Evolutionary conservation across 2,888 invertebrate species (phyloP).

Genomic region (Copidosoma aretas): DNA sequence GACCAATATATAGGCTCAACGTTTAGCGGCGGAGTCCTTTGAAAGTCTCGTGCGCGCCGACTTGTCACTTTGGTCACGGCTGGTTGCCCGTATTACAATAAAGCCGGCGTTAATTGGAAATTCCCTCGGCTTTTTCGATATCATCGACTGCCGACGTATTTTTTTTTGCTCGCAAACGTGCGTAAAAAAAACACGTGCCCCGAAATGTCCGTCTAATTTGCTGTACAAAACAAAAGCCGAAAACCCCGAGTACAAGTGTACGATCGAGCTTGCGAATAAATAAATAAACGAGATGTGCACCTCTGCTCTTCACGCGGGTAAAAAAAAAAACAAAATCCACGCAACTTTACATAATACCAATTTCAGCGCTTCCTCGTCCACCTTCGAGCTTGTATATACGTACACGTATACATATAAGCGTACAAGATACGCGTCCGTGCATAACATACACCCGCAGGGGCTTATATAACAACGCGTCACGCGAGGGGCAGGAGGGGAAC

Average conservation of each 20-base stretch:
- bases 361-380: background rate
- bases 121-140: background rate
- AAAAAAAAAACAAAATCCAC: too few species aligned
- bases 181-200: too few species aligned
- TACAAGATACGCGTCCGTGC: too few species aligned
- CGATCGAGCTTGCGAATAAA: too few species aligned
- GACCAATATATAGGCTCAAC: background rate
- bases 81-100: background rate
- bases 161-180: background rate
- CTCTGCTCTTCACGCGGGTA: too few species aligned
- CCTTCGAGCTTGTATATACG: too few species aligned
- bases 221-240: too few species aligned
- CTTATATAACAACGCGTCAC: too few species aligned
- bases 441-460: background rate
- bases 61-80: background rate
- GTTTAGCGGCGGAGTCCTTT: conserved; percentile 14
- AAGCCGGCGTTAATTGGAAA: conserved; percentile 18
- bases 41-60: background rate
- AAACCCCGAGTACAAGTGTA: too few species aligned
- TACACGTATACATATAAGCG: too few species aligned
- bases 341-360: background rate
- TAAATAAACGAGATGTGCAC: too few species aligned
- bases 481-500: background rate
- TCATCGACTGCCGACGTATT: background rate
- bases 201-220: too few species aligned